These are phyloP conservation scores for Horisme vitalbata DNA, from an alignment of 2,888 invertebrate genomes.

Conservation along the genomic window DNA sequence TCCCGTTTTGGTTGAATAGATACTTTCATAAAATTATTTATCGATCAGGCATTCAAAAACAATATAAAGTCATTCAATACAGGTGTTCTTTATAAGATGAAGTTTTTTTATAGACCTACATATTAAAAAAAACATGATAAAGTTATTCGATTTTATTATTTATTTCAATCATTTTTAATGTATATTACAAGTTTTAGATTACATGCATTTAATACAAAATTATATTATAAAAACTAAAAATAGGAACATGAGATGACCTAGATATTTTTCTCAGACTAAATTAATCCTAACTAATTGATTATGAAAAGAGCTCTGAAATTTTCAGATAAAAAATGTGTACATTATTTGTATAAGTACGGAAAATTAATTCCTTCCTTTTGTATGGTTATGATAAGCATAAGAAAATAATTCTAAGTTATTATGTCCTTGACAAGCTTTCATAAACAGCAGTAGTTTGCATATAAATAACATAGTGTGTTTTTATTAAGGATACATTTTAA, in stretches of 20 bases:
- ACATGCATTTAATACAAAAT: not conserved
- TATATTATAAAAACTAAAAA: not conserved
- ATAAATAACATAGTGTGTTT: too few species aligned
- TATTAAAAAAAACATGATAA: too few species aligned
- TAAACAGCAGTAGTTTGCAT: too few species aligned
- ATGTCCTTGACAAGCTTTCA: slow-evolving; percentile 1
- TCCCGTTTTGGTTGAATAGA: not conserved
- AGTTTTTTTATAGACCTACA: too few species aligned
- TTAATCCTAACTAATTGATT: not conserved
- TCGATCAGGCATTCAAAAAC: too few species aligned
- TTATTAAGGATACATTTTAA: slow-evolving; percentile 7
- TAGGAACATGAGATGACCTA: slow-evolving; percentile 2
- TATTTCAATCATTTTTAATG: too few species aligned
- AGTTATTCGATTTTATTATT: too few species aligned
- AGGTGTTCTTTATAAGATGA: too few species aligned
- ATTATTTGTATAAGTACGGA: slow-evolving; percentile 11
- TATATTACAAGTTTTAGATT: not conserved
- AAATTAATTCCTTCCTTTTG: slow-evolving; percentile 16
- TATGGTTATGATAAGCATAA: not conserved
- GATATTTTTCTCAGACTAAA: not conserved
- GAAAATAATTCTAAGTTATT: not conserved
- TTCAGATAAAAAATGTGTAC: not conserved
- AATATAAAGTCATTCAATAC: too few species aligned
- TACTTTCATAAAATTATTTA: not conserved
- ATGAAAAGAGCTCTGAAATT: not conserved